A percentile compares a stretch with the other conserved stretches of the same genome.
Conservation (phyloP, 2,797 vertebrate genomes). For the Spatula clypeata region DNA sequence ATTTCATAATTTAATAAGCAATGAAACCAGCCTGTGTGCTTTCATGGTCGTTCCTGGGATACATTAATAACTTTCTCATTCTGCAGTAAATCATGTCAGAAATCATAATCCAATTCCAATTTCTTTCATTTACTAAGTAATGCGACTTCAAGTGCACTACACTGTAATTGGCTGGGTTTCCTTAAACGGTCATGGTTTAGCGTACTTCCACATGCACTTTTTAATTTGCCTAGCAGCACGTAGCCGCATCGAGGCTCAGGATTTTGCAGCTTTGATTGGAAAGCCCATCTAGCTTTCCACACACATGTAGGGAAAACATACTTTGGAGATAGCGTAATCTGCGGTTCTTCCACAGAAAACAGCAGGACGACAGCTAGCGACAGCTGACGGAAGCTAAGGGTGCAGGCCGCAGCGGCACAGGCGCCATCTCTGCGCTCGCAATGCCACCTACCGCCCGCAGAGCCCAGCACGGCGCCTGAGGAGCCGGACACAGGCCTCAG, state of each 20-base stretch:
- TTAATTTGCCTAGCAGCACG: background rate
- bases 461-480: too few species aligned
- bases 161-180: background rate
- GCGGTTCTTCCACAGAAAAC: slow-evolving; percentile 32
- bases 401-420: background rate
- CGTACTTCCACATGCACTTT: background rate
- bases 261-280: slow-evolving; percentile 25
- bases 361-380: background rate
- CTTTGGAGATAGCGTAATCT: slow-evolving; percentile 31
- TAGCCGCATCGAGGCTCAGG: slow-evolving; percentile 12
- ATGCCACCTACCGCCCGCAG: slow-evolving; percentile 50
- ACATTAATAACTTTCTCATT: background rate
- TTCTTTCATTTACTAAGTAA: background rate
- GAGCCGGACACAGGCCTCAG: too few species aligned
- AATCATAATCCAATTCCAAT: background rate
- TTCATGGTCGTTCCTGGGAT: background rate
- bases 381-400: background rate
- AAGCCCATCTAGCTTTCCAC: slow-evolving; percentile 27
- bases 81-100: background rate
- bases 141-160: background rate
- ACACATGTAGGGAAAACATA: slow-evolving; percentile 14
- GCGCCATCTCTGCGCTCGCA: background rate
- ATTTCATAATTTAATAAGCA: background rate
- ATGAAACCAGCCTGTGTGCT: background rate
- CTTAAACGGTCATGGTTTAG: background rate